Percentiles rank a stretch among this genome's conserved stretches.
Conservation (phyloP, 1,140 invertebrate species). For the Heliconius hewitsoni region DNA sequence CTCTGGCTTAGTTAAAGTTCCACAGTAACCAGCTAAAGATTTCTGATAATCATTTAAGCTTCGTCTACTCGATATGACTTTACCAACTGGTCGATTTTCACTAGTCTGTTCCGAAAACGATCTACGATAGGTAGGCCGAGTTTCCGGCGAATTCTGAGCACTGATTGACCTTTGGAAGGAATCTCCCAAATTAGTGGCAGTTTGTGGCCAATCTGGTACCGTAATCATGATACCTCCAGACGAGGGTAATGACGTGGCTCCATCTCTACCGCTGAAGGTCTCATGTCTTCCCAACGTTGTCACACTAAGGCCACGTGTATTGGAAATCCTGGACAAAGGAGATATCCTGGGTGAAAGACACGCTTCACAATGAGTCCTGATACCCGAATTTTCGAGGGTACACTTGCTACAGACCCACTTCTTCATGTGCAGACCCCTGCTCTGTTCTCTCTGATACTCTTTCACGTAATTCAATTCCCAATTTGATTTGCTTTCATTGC, state of each 20-base stretch:
- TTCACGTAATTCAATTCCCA: conserved; percentile 78
- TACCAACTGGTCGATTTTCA: conserved; percentile 74
- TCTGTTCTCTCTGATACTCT: conserved; percentile 74
- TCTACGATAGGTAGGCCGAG: conserved; percentile 82
- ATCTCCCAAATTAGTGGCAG: conserved; percentile 73
- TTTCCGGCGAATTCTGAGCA: conserved; percentile 78
- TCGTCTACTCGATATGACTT: conserved; percentile 80
- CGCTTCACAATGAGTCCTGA: conserved; percentile 85
- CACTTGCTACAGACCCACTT: conserved; percentile 89
- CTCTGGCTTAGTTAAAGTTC: conserved; percentile 52
- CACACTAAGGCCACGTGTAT: conserved; percentile 71
- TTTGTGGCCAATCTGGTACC: conserved; percentile 72
- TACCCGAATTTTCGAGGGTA: conserved; percentile 87
- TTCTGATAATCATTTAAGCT: conserved; percentile 84
- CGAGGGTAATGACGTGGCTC: conserved; percentile 68
- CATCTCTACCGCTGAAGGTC: conserved; percentile 63
- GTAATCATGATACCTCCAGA: conserved; percentile 77
- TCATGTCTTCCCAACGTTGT: conserved; percentile 76
- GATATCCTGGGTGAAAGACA: conserved; percentile 80
- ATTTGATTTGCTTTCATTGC: conserved; percentile 73
- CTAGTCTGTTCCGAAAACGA: conserved; percentile 84
- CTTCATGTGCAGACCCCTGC: conserved; percentile 67
- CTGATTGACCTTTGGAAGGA: conserved; percentile 78
- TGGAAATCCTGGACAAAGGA: conserved; percentile 63
- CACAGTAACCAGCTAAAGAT: conserved; percentile 63